These are phyloP conservation scores for Cyphomyrmex costatus DNA, from an alignment of 1,140 invertebrate species.

Conservation along the genomic window DNA sequence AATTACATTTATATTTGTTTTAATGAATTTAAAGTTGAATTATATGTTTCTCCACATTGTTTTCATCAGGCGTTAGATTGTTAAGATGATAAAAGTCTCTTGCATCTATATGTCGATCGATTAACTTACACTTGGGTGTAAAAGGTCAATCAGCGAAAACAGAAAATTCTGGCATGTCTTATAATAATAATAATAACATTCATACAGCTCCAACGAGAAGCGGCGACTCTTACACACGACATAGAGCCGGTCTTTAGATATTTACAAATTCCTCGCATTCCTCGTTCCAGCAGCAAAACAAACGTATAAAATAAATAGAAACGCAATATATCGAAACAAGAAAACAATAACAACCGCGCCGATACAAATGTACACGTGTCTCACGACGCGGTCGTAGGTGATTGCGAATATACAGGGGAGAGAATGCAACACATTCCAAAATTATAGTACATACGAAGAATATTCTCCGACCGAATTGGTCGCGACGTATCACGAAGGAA, in stretches of 20 bases:
- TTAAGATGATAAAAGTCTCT: background rate
- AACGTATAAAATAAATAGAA: constrained; percentile 38
- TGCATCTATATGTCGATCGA: constrained; percentile 57
- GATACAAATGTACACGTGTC: constrained; percentile 49
- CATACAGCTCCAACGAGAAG: constrained; percentile 30
- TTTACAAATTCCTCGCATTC: constrained; percentile 64
- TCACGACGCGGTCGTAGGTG: constrained; percentile 31
- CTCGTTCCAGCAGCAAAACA: constrained; percentile 39
- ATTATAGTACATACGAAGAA: constrained; percentile 73
- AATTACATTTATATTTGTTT: constrained; percentile 17
- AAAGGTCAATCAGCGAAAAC: constrained; percentile 29
- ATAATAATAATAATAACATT: constrained; percentile 31
- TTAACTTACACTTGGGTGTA: background rate
- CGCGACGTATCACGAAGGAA: constrained; percentile 34
- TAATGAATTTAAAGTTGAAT: background rate
- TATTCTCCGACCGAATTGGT: constrained; percentile 43
- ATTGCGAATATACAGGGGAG: constrained; percentile 53
- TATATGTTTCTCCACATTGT: background rate
- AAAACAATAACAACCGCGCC: constrained; percentile 63
- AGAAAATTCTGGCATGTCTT: background rate
- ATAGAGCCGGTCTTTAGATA: constrained; percentile 43
- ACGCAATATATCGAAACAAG: constrained; percentile 48
- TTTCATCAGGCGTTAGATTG: background rate
- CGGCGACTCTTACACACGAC: background rate
- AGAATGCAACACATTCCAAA: constrained; percentile 62